Base-by-base conservation (phyloP, 2,113 vertebrate species). In the Electrona antarctica region DNA sequence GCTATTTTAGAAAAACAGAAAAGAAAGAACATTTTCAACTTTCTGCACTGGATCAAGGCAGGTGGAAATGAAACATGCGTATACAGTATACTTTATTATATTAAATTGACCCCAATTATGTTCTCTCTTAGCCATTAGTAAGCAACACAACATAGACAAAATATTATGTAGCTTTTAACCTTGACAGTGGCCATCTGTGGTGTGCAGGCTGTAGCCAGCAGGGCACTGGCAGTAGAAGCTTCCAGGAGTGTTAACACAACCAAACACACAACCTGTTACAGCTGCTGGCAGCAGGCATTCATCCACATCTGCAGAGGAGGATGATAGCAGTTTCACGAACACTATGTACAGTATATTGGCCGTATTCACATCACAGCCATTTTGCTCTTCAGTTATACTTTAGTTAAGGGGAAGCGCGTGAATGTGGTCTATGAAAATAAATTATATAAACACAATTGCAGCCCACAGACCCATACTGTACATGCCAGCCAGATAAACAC, bases 211-310 rank as follows among this genome's bases (percentile, higher is more conserved):
- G 77, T 89, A 85, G 46, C 88, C 90, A 12, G 50, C 9, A 41
- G 87, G 85, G 80, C 86, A 88, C 46, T 66, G 76, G 59, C 90
- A 91, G 54, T 52, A 56, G 69, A 86, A 87, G 64, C 84, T 89
- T 48, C 89, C 90, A 0, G 74, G 75, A 2, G 76, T 81, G 75
- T 92, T 90, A 15, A 84, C 68, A 41, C 89, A 90, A 10, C 85
- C 88, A 41, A 87, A 88, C 51, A 71, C 58, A 51, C 88, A 91
- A 21, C 72, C 71, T 9, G 74, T 76, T 41, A 73, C 64, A 46
- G 69, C 79, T 49, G 56, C 57, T 63, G 83, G 74, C 51, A 83
- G 60, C 67, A 57, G 45, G 29, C 89, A 88, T 83, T 92, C 89
- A 58, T 90, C 82, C 58, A 90, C 85, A 84, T 89, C 89, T 89